Percentiles rank a stretch among this genome's conserved stretches.
Evolutionary conservation across 1,140 invertebrate species (phyloP).

Genomic region (Calliopsis andreniformis): DNA sequence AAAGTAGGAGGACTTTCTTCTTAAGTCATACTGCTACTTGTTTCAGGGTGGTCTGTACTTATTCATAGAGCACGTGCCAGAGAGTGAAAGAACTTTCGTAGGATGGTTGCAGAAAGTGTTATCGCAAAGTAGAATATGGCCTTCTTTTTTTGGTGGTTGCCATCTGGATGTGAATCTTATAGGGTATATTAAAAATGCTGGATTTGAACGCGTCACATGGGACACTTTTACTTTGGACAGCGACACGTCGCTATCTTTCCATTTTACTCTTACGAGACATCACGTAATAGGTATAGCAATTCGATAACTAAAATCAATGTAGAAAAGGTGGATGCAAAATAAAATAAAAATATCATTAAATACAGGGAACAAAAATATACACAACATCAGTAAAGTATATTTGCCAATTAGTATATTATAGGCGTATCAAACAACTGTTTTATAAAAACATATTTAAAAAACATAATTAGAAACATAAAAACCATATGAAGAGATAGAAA

Average conservation of each 20-base stretch:
- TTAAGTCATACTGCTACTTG: constrained; percentile 6
- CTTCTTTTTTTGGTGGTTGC: constrained; percentile 73
- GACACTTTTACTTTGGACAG: constrained; percentile 67
- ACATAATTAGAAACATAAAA: no score
- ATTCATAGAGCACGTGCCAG: constrained; percentile 75
- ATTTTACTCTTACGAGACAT: constrained; percentile 69
- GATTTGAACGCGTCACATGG: constrained; percentile 68
- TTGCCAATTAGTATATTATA: no score
- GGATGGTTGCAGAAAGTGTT: constrained; percentile 69
- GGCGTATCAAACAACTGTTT: no score
- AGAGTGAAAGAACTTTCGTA: constrained; percentile 63
- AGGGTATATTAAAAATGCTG: constrained; percentile 65
- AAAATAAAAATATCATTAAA: neutral
- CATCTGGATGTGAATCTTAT: constrained; percentile 68
- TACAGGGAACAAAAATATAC: neutral
- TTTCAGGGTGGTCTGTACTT: constrained; percentile 73
- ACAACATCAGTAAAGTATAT: no score
- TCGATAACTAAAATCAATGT: constrained; percentile 52
- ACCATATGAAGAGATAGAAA: no score
- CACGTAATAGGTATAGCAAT: constrained; percentile 73
- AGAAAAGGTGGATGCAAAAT: neutral
- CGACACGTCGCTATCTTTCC: constrained; percentile 68
- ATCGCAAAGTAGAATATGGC: constrained; percentile 73
- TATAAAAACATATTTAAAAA: no score
- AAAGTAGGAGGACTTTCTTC: no score